Base-by-base conservation (phyloP, 64 coral and sea anemone genomes). In the Montipora cactus region DNA sequence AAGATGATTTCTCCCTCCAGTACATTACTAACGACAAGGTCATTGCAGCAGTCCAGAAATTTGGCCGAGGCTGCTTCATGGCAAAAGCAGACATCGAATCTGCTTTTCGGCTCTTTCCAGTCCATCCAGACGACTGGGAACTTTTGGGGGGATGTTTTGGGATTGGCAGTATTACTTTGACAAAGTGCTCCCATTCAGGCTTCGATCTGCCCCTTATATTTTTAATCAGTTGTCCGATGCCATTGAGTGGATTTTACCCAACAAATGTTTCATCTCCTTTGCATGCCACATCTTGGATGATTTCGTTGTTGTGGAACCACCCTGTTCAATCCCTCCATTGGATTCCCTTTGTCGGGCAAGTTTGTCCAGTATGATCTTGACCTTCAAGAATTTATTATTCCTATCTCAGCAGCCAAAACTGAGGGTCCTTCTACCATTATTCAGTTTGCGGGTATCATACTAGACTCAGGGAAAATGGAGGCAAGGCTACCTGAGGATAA, bases 251-350 rank as follows among this genome's bases (percentile, higher is more conserved):
- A 76, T 68, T 5, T 68, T 91, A 23, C 77, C 52, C 2, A 91
- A 91, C 48, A 91, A 91, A 3, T 91, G 78, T 53, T 2, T 14
- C 3, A 90, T 90, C 37, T 81, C 78, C 49, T 91, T 70, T 93
- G 91, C 55, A 13, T 79, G 91, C 46, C 91, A 87, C 77, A 93
- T 93, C 52, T n/a, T 87, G 44, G 91, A 93, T 79, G 91, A 93
- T 46, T 93, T 93, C 16, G 28, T 93, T 64, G 7, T 93, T 15
- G 50, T 79, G 3, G 76, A 89, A 48, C 88, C 88, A 19, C 69
- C 74, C 23, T 20, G 6, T 18, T 13, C 67, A 8, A 68, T 61
- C 2, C 4, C 59, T 21, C 89, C 77, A 50, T 28, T 71, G 1
- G 59, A 72, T 18, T 79, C 75, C 8, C 51, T 80, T 45, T 90